phyloP scores from a whole-genome alignment of 2,888 invertebrate genomes.

The Phragmatobia fuliginosa region DNA sequence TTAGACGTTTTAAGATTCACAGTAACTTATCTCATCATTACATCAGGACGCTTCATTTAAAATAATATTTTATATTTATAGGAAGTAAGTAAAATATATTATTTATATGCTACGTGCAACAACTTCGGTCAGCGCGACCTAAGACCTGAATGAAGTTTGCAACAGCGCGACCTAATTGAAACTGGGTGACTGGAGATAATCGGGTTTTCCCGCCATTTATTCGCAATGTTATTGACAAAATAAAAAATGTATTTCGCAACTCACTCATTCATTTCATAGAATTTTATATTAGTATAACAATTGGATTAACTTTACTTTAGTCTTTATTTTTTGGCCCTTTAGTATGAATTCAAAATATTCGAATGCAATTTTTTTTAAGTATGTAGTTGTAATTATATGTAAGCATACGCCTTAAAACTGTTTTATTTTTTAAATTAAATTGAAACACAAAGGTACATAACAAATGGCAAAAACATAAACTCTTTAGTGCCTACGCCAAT shows the following conservation, averaged over 20 bases:
- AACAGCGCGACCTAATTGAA: conserved; percentile 12
- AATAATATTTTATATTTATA: conserved; percentile 3
- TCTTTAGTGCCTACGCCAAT: background rate
- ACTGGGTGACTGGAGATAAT: conserved; percentile 18
- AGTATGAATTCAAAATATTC: background rate
- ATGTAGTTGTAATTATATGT: background rate
- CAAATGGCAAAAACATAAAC: no score
- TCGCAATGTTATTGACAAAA: conserved; percentile 16
- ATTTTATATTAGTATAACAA: background rate
- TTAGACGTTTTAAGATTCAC: conserved; percentile 29
- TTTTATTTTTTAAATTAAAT: background rate
- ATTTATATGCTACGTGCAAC: conserved; percentile 30
- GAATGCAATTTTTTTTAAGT: no score
- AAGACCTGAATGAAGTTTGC: conserved; percentile 40
- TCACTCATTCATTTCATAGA: background rate
- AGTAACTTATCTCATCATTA: conserved; percentile 1
- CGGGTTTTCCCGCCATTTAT: conserved; percentile 33
- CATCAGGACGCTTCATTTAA: background rate
- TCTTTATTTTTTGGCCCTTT: background rate
- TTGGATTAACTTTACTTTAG: background rate
- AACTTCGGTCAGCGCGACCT: conserved; percentile 19
- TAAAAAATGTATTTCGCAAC: background rate
- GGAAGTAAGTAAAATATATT: conserved; percentile 9
- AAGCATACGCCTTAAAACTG: no score
- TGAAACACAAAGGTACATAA: no score